Percentiles rank a stretch among this genome's conserved stretches.
Evolutionary conservation across 2,888 invertebrate species (phyloP).

Genomic region (Euclidia mi): DNA sequence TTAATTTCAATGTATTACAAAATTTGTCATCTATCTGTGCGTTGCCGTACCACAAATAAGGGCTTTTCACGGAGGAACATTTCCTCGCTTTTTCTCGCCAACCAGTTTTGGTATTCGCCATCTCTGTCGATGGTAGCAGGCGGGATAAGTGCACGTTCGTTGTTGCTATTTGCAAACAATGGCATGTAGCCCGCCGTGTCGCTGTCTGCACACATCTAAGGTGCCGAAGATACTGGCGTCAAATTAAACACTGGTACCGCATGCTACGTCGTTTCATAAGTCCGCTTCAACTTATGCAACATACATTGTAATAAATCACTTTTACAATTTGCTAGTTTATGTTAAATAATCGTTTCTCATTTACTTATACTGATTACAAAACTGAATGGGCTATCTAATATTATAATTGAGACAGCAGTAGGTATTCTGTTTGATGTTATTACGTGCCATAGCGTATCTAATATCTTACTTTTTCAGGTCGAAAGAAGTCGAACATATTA

Average conservation of each 20-base stretch:
- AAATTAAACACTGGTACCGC: conserved; percentile 72
- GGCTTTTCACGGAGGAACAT: conserved; percentile 43
- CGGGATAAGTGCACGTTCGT: conserved; percentile 71
- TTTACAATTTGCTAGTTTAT: no score
- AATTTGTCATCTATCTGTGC: conserved; percentile 67
- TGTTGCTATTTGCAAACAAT: conserved; percentile 89
- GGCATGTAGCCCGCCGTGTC: conserved; percentile 84
- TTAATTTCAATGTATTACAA: conserved; percentile 64
- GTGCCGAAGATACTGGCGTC: conserved; percentile 76
- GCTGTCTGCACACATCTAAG: conserved; percentile 77
- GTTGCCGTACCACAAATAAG: conserved; percentile 56
- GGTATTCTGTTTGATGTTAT: no score
- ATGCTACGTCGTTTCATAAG: conserved; percentile 33
- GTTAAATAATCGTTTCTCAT: no score
- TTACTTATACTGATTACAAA: no score
- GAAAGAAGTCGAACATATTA: no score
- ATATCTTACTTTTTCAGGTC: no score
- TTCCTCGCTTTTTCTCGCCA: conserved; percentile 50
- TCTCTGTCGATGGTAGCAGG: conserved; percentile 63
- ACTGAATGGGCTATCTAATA: no score
- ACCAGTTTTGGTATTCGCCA: conserved; percentile 53
- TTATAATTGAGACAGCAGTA: no score
- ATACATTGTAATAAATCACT: neutral
- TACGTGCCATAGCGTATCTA: no score
- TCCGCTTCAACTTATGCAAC: neutral